phyloP scores from a whole-genome alignment of 2,888 invertebrate species.

The Spicauda simplicius region DNA sequence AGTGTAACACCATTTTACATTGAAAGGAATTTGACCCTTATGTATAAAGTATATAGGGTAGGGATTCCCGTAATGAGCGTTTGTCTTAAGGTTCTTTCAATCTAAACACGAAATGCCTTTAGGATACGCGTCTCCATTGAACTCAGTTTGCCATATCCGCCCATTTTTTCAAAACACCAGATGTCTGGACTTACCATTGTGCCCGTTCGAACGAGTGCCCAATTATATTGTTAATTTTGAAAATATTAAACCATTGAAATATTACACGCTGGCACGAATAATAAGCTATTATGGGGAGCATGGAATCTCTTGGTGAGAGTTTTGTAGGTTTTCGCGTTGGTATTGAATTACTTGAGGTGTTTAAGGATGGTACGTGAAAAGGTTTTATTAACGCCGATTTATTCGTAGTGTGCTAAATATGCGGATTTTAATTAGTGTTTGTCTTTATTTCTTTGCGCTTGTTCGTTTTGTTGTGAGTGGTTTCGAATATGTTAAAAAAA shows the following conservation, averaged over 20 bases:
- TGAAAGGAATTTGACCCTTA: conserved; percentile 47
- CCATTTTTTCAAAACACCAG: conserved; percentile 78
- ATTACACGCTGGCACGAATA: conserved; percentile 75
- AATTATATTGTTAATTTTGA: conserved; percentile 85
- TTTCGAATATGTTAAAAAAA: no score
- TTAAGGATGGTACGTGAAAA: conserved; percentile 5
- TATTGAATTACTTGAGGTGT: conserved; percentile 29
- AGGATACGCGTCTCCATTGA: conserved; percentile 76
- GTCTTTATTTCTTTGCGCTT: no score
- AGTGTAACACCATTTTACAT: conserved; percentile 43
- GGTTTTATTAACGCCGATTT: no score
- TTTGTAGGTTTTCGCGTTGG: conserved; percentile 34
- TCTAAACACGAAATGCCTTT: conserved; percentile 56
- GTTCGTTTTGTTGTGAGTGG: no score
- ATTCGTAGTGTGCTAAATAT: no score
- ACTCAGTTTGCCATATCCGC: conserved; percentile 80
- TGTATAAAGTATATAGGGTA: conserved; percentile 29
- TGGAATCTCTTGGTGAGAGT: conserved; percentile 44
- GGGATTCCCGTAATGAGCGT: conserved; percentile 38
- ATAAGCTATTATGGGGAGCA: conserved; percentile 73
- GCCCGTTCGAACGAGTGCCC: conserved; percentile 71
- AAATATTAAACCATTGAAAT: conserved; percentile 76
- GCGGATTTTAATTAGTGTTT: no score
- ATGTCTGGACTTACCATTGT: conserved; percentile 72
- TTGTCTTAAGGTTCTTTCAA: conserved; percentile 25